Evolutionary conservation across 2,113 vertebrate species (phyloP).

Genomic region (Hemiprocne comata): DNA sequence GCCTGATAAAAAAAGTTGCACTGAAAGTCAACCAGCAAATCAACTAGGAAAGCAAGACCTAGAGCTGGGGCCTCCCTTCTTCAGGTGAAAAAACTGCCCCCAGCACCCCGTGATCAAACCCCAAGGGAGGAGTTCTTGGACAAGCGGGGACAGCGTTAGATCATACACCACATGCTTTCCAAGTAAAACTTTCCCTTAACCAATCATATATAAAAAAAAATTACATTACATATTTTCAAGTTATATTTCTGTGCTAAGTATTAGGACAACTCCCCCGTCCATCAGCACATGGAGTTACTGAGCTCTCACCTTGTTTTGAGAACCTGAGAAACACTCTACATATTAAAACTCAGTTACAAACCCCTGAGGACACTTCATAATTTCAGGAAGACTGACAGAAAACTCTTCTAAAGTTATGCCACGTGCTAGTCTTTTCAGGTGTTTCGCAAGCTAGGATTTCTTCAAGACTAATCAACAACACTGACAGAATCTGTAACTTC

Average conservation of each 20-base stretch:
- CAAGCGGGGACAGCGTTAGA: not conserved
- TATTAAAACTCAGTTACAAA: constrained; percentile 19
- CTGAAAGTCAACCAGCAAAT: constrained; percentile 14
- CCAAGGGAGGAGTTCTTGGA: constrained; percentile 11
- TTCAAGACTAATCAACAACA: not conserved
- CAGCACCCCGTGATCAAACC: constrained; percentile 15
- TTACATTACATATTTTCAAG: not conserved
- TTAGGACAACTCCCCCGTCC: not conserved
- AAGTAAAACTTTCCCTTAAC: constrained; percentile 2
- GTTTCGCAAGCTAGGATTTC: constrained; percentile 24
- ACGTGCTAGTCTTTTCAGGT: not conserved
- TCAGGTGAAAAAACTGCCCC: not conserved
- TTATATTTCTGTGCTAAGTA: not conserved
- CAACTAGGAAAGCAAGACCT: not conserved
- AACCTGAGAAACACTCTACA: not conserved
- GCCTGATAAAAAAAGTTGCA: constrained; percentile 5
- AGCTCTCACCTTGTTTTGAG: not conserved
- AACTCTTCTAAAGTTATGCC: not conserved
- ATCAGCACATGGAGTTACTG: not conserved
- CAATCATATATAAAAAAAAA: not conserved
- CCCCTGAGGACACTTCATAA: constrained; percentile 25
- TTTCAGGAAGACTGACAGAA: constrained; percentile 40
- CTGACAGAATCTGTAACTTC: not conserved
- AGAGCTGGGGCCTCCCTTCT: not conserved
- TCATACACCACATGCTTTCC: not conserved